Evolutionary conservation across 2,113 vertebrate genomes (phyloP).

Genomic region (chimpanzee (Pan troglodytes)): NHGRI_mPanTro3-v2.1_pri NC_072404.2:153284001-153284500

Average conservation of each 20-base stretch:
- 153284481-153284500: no score
- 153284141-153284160: background rate
- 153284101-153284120: background rate
- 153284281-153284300: background rate
- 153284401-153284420: background rate
- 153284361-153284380: background rate
- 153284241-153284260: background rate
- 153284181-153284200: background rate
- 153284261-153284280: background rate
- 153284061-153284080: background rate
- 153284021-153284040: background rate
- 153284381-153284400: background rate
- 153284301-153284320: background rate
- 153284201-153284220: background rate
- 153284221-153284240: background rate
- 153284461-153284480: background rate
- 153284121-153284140: background rate
- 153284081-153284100: background rate
- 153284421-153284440: background rate
- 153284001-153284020: no score
- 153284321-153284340: background rate
- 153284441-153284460: no score
- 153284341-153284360: background rate
- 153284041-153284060: background rate
- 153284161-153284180: background rate